phyloP scores from a whole-genome alignment of 2,113 vertebrate genomes.

The Paralichthys olivaceus region DNA sequence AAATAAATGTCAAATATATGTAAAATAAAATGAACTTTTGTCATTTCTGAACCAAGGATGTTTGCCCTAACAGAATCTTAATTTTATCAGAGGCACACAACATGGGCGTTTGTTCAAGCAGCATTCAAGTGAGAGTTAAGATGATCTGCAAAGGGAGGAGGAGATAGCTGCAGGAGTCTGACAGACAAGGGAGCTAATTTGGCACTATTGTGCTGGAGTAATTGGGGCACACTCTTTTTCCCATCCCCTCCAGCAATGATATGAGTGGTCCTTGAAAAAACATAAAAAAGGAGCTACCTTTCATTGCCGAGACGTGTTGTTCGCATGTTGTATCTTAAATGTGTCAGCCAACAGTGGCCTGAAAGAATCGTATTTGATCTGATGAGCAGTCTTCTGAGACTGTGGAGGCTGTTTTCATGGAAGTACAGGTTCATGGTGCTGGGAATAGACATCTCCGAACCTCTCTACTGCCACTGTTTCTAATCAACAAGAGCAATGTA shows the following conservation, averaged over 20 bases:
- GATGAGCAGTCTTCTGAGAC: not conserved
- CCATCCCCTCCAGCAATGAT: conserved; percentile 18
- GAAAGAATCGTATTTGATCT: not conserved
- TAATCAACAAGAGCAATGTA: not conserved
- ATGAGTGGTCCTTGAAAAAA: conserved; percentile 37
- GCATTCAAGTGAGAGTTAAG: conserved; percentile 15
- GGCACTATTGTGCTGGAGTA: conserved; percentile 11
- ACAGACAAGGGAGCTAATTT: conserved; percentile 37
- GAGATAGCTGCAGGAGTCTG: conserved; percentile 36
- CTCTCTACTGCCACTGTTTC: not conserved
- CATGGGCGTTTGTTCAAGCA: conserved; percentile 23
- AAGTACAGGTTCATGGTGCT: not conserved
- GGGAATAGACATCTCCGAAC: too few relatives aligned
- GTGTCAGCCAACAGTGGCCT: not conserved
- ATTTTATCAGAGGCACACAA: conserved; percentile 15
- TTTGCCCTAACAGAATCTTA: conserved; percentile 25
- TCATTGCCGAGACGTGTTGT: conserved; percentile 14
- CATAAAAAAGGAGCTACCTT: conserved; percentile 35
- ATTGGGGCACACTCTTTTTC: conserved; percentile 36
- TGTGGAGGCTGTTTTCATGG: not conserved
- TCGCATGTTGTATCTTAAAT: conserved; percentile 16
- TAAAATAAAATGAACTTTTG: not conserved
- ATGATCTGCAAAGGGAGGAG: conserved; percentile 3
- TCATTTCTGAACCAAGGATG: not conserved
- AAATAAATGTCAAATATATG: not conserved